Evolutionary conservation across 2,888 invertebrate species (phyloP).

Genomic region (Dryobota labecula): DNA sequence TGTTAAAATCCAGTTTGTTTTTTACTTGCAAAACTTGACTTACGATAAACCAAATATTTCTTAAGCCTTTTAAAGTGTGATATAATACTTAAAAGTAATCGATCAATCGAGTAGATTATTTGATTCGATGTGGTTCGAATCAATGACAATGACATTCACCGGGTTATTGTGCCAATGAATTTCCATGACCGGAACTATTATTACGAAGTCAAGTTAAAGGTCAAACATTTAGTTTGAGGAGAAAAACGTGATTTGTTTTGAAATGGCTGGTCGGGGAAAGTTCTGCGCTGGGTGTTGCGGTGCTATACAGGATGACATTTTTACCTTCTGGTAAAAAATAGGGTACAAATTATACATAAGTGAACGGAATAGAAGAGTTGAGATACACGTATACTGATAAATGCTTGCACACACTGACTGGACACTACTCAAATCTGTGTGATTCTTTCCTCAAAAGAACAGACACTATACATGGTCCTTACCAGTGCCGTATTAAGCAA

Average conservation of each 20-base stretch:
- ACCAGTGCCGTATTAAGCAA: no score
- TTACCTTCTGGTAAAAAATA: not conserved
- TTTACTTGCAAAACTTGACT: not conserved
- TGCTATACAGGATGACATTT: not conserved
- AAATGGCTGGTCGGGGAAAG: not conserved
- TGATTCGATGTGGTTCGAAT: conserved; percentile 10
- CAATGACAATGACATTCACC: conserved; percentile 44
- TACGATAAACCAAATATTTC: no score
- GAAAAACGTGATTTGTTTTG: not conserved
- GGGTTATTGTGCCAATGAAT: conserved; percentile 38
- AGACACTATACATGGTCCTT: not conserved
- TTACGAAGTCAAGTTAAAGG: conserved; percentile 25
- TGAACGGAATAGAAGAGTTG: not conserved
- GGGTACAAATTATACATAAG: no score
- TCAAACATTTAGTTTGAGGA: not conserved
- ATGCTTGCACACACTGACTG: not conserved
- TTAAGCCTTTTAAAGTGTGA: not conserved
- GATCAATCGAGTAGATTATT: conserved; percentile 4
- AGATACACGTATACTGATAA: no score
- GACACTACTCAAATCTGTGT: not conserved
- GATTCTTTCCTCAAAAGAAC: not conserved
- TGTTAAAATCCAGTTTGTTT: not conserved
- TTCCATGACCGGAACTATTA: conserved; percentile 36
- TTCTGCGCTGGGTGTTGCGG: no score
- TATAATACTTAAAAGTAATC: not conserved